Conservation (phyloP, 2,888 invertebrate species). For the Micropterix aruncella region DNA sequence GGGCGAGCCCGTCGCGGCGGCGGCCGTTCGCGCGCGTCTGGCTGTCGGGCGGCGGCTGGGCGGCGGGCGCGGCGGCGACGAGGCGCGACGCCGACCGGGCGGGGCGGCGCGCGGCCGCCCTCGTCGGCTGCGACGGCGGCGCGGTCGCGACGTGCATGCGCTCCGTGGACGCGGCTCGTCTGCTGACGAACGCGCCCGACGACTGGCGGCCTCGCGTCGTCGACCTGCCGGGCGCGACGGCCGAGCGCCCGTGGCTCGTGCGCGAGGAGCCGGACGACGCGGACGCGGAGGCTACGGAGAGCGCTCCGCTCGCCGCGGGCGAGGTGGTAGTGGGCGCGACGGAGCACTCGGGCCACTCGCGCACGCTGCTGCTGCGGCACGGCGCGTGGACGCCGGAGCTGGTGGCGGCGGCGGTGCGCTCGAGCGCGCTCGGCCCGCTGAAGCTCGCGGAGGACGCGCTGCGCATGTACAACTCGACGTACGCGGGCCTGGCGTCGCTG, state of each 20-base stretch:
- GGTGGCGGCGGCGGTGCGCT: constrained; percentile 47
- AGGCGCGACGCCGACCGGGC: constrained; percentile 24
- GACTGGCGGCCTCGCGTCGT: constrained; percentile 51
- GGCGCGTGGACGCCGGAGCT: constrained; percentile 51
- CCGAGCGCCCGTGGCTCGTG: constrained; percentile 61
- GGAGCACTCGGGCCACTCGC: constrained; percentile 55
- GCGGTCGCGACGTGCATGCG: constrained; percentile 41
- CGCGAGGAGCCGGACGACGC: constrained; percentile 25
- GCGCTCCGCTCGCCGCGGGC: not conserved
- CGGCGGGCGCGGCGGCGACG: constrained; percentile 23
- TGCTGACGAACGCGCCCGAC: constrained; percentile 57
- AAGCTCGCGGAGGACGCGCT: constrained; percentile 48
- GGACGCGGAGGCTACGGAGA: constrained; percentile 17
- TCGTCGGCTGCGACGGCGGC: constrained; percentile 12
- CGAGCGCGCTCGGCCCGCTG: constrained; percentile 46
- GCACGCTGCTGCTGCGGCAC: constrained; percentile 42
- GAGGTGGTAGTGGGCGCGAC: constrained; percentile 56
- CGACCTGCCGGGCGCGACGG: constrained; percentile 43
- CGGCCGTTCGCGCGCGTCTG: constrained; percentile 63
- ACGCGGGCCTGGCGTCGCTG: constrained; percentile 55
- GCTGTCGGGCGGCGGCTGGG: constrained; percentile 52
- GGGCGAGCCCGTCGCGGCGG: constrained; percentile 25
- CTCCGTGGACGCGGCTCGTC: constrained; percentile 32
- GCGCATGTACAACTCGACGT: constrained; percentile 51
- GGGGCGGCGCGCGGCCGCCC: constrained; percentile 7